Conservation (phyloP, 2,113 vertebrate species). For the Chiloscyllium plagiosum region DNA sequence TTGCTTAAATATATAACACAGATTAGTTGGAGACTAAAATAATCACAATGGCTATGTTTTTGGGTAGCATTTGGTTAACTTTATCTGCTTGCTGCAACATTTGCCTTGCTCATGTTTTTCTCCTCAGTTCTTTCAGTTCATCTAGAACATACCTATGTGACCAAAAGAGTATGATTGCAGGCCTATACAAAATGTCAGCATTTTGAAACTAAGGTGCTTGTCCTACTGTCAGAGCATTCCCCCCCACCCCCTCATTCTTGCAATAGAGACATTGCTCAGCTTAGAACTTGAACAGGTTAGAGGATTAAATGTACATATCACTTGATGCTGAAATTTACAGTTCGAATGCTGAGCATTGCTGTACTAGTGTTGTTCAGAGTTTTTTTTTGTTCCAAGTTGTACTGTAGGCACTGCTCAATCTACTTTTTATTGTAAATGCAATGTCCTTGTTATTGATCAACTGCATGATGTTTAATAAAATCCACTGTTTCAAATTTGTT, state of each 20-base stretch:
- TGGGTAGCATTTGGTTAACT: background rate
- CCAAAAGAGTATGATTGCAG: background rate
- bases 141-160: background rate
- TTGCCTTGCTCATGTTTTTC: background rate
- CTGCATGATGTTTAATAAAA: conserved; percentile 18
- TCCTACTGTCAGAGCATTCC: background rate
- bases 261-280: background rate
- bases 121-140: background rate
- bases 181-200: background rate
- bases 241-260: background rate
- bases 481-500: conserved; percentile 5
- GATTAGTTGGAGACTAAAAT: background rate
- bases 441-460: background rate
- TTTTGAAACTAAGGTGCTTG: background rate
- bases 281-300: background rate
- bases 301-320: background rate
- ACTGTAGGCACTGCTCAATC: background rate
- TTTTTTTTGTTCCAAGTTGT: background rate
- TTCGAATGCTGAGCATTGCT: background rate
- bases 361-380: background rate
- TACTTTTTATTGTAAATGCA: background rate
- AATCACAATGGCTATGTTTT: background rate
- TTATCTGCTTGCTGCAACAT: background rate
- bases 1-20: background rate
- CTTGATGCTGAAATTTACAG: background rate